Evolutionary conservation across 2,797 vertebrate species (phyloP).

Genomic region (Pampus argenteus): DNA sequence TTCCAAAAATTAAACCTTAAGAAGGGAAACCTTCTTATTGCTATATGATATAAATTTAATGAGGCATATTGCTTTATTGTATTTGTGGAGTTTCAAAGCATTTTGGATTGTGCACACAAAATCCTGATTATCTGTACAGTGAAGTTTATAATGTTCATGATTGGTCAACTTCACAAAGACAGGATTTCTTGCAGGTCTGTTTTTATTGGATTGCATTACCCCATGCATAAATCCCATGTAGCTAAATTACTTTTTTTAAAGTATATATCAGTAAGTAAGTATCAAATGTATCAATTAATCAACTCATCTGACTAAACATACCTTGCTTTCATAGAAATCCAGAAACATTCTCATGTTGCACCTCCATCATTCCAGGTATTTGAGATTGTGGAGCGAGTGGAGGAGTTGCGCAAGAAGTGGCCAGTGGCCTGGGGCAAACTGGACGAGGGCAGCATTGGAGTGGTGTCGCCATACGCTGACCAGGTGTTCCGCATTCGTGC

Average conservation of each 20-base stretch:
- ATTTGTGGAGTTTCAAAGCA: too few relatives aligned
- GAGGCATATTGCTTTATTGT: neutral
- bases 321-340: neutral
- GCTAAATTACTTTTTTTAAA: too few relatives aligned
- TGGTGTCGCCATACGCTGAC: slow-evolving; percentile 97
- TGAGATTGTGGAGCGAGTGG: slow-evolving; percentile 98
- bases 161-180: neutral
- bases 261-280: neutral
- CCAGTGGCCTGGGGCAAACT: slow-evolving; percentile 98
- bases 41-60: neutral
- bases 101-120: neutral
- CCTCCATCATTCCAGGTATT: slow-evolving; percentile 88
- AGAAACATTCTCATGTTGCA: neutral
- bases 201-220: too few relatives aligned
- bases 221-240: too few relatives aligned
- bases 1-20: neutral
- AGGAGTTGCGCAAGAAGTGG: slow-evolving; percentile 98
- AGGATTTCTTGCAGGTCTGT: too few relatives aligned
- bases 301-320: too few relatives aligned
- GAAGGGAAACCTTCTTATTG: neutral
- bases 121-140: neutral
- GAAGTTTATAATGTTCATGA: neutral
- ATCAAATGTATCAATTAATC: neutral
- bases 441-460: slow-evolving; percentile 97
- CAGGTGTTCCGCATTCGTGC: slow-evolving; percentile 98